These are phyloP conservation scores for Amphipoea oculea DNA, from an alignment of 2,888 invertebrate species.

Conservation along the genomic window DNA sequence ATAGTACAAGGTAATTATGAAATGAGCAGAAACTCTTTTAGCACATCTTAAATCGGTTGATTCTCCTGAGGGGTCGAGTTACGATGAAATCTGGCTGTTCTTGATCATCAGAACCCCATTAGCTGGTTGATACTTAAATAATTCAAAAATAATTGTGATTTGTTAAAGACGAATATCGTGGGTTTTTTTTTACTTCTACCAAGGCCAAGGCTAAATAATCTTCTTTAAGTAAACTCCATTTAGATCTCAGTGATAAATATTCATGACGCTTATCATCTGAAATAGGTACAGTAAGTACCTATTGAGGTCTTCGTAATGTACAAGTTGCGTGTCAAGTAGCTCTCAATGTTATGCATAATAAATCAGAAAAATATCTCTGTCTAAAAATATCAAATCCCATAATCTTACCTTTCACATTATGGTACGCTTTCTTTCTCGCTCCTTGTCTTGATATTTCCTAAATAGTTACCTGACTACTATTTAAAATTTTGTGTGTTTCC, in stretches of 20 bases:
- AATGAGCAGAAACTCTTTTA: background rate
- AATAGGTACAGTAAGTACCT: background rate
- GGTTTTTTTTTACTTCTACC: background rate
- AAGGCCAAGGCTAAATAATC: background rate
- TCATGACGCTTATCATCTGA: constrained; percentile 23
- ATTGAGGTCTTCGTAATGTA: constrained; percentile 34
- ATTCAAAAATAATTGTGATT: background rate
- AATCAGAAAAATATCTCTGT: constrained; percentile 25
- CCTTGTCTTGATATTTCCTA: background rate
- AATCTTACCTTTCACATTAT: background rate
- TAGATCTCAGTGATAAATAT: constrained; percentile 15
- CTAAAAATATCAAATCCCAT: background rate
- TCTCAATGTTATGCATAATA: constrained; percentile 31
- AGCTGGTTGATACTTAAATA: background rate
- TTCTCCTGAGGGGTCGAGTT: background rate
- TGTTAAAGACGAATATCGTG: background rate
- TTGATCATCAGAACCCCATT: background rate
- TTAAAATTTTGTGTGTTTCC: too few species aligned
- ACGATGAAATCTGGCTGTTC: background rate
- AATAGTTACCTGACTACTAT: background rate
- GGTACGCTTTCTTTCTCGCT: background rate
- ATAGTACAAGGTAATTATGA: background rate
- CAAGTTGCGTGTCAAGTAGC: constrained; percentile 39
- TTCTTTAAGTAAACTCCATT: background rate
- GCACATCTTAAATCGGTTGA: background rate